Conservation (phyloP, 2,888 invertebrate genomes). For the Chaetoderma sp. region DNA sequence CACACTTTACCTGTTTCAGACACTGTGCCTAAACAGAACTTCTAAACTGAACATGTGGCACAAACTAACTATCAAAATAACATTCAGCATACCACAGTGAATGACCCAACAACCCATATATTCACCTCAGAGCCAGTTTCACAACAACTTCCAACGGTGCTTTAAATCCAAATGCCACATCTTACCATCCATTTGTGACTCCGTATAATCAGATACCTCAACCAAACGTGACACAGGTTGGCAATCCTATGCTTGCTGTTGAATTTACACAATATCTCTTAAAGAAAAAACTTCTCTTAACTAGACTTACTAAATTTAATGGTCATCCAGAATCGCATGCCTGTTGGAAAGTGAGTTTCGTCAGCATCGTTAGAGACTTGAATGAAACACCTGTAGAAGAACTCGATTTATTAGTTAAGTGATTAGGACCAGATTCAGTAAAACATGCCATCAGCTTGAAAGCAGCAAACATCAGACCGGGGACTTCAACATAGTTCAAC, state of each 20-base stretch:
- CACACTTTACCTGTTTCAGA: too few species aligned
- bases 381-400: constrained; percentile 21
- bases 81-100: too few species aligned
- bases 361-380: constrained; percentile 17
- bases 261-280: constrained; percentile 18
- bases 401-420: constrained; percentile 24
- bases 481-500: constrained; percentile 15
- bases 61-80: too few species aligned
- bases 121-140: too few species aligned
- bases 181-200: too few species aligned
- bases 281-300: constrained; percentile 26
- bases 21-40: too few species aligned
- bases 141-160: too few species aligned
- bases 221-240: too few species aligned
- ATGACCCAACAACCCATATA: too few species aligned
- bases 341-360: constrained; percentile 29
- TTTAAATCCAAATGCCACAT: too few species aligned
- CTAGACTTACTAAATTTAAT: constrained; percentile 19
- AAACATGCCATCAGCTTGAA: constrained; percentile 25
- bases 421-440: constrained; percentile 17
- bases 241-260: neutral
- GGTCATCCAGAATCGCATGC: constrained; percentile 27
- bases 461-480: constrained; percentile 20
- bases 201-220: too few species aligned
- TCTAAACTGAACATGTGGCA: too few species aligned